Evolutionary conservation across 2,888 invertebrate species (phyloP).

Genomic region (Diarsia rubi): DNA sequence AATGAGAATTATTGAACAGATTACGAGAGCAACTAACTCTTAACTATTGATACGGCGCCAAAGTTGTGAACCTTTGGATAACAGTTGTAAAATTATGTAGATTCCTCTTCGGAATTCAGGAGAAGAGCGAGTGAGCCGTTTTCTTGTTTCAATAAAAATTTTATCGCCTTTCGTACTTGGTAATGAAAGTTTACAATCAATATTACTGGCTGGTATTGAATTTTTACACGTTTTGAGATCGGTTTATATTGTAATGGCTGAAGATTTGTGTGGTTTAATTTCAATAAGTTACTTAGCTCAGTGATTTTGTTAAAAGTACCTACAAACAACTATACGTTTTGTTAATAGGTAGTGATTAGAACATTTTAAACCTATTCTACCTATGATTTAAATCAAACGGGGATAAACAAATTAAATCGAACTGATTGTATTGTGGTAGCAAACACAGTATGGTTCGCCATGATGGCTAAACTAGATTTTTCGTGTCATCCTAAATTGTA

Average conservation of each 20-base stretch:
- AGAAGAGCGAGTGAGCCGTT: constrained; percentile 14
- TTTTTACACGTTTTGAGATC: constrained; percentile 33
- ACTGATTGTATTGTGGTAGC: background rate
- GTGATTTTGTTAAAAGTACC: background rate
- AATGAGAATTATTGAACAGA: constrained; percentile 65
- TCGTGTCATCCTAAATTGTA: constrained; percentile 12
- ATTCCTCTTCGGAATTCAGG: constrained; percentile 56
- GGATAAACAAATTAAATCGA: background rate
- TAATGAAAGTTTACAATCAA: constrained; percentile 60
- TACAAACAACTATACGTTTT: background rate
- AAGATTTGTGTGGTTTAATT: background rate
- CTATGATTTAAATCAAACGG: background rate
- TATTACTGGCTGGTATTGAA: constrained; percentile 39
- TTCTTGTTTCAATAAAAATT: constrained; percentile 50
- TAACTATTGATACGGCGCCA: constrained; percentile 66
- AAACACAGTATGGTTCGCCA: background rate
- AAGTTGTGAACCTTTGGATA: constrained; percentile 73
- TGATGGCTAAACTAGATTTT: background rate
- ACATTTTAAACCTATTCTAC: background rate
- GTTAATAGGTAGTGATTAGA: background rate
- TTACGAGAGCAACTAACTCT: constrained; percentile 63
- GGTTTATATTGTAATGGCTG: background rate
- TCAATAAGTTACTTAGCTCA: background rate
- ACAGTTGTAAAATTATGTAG: constrained; percentile 76
- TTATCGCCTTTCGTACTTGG: constrained; percentile 48